phyloP scores from a whole-genome alignment of 1,140 invertebrate species.

The Neodiprion fabricii region DNA sequence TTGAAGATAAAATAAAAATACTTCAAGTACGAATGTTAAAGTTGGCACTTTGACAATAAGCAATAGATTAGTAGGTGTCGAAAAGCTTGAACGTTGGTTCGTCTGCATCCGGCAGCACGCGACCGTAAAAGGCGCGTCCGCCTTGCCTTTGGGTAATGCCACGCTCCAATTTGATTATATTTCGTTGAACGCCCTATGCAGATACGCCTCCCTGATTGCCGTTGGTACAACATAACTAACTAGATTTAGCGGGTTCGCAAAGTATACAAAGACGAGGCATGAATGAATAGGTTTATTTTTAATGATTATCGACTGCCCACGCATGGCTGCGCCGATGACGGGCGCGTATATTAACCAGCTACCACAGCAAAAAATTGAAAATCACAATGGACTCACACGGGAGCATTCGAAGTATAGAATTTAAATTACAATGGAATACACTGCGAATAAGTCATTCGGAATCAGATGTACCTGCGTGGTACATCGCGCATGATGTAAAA shows the following conservation, averaged over 20 bases:
- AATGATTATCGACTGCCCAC: no score
- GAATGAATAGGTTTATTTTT: no score
- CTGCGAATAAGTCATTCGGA: no score
- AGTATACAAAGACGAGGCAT: not conserved
- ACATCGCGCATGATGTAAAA: no score
- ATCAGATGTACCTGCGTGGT: no score
- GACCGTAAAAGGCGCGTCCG: constrained; percentile 27
- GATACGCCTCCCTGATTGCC: constrained; percentile 14
- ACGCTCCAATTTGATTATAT: constrained; percentile 36
- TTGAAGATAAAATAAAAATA: no score
- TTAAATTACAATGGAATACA: no score
- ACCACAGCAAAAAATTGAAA: no score
- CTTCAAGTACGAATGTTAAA: constrained; percentile 23
- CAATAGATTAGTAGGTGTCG: constrained; percentile 33
- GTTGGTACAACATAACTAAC: constrained; percentile 6
- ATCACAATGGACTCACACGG: no score
- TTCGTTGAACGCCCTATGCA: constrained; percentile 19
- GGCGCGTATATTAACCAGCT: not conserved
- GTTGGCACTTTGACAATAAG: constrained; percentile 23
- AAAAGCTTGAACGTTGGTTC: constrained; percentile 6
- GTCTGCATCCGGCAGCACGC: constrained; percentile 39
- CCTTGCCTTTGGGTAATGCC: constrained; percentile 33
- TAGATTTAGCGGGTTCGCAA: constrained; percentile 13
- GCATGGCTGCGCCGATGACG: not conserved
- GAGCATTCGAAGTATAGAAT: no score